Evolutionary conservation across 2,888 invertebrate genomes (phyloP).

Genomic region (Agriopis leucophaearia): DNA sequence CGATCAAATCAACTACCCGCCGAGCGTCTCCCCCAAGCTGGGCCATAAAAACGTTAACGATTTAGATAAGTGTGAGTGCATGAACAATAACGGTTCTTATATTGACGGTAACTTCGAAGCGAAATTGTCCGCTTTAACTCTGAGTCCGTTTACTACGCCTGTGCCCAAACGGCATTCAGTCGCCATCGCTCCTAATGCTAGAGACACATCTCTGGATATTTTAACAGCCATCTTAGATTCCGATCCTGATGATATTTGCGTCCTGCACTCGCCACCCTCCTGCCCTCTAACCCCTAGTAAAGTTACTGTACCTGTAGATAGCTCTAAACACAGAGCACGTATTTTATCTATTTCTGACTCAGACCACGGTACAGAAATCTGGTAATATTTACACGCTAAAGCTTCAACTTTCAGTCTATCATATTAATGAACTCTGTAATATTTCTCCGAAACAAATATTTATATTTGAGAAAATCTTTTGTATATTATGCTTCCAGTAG

Average conservation of each 20-base stretch:
- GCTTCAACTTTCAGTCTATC: conserved; percentile 34
- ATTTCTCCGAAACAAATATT: conserved; percentile 4
- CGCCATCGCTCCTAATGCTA: conserved; percentile 71
- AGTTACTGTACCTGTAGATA: conserved; percentile 88
- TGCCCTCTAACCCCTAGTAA: conserved; percentile 84
- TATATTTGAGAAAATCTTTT: conserved; percentile 5
- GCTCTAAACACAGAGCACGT: conserved; percentile 87
- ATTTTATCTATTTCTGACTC: conserved; percentile 88
- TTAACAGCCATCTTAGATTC: conserved; percentile 81
- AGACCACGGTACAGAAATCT: conserved; percentile 91
- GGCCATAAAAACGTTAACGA: conserved; percentile 68
- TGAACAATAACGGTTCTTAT: conserved; percentile 60
- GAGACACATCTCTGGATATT: conserved; percentile 76
- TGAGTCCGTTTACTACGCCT: conserved; percentile 80
- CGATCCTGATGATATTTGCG: conserved; percentile 77
- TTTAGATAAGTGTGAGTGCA: conserved; percentile 69
- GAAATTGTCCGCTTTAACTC: conserved; percentile 73
- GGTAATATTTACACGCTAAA: conserved; percentile 79
- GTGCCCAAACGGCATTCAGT: conserved; percentile 76
- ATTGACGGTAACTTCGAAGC: conserved; percentile 71
- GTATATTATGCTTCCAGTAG: conserved; percentile 25
- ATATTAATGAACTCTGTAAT: conserved; percentile 30
- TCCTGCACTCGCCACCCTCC: conserved; percentile 77
- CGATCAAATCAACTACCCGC: conserved; percentile 90
- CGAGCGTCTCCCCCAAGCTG: conserved; percentile 87